Evolutionary conservation across 2,113 vertebrate genomes (phyloP), one percentile per base, ranked within the genome.

Genomic region (Coptodon bakossiorum): DNA sequence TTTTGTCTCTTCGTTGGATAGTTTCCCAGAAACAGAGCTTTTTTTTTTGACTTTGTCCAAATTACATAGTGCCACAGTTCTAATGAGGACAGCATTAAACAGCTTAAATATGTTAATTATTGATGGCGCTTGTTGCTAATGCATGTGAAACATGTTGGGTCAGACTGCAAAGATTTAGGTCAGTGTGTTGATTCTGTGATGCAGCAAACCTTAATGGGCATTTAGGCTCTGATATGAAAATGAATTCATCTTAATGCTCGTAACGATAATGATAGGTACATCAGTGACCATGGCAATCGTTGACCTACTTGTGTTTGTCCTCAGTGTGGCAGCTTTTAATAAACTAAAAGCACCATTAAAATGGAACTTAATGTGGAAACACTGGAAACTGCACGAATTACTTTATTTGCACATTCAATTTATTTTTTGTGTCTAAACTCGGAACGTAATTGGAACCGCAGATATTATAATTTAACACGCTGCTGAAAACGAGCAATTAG

Each of bases 51-150:
- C 83, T 87, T 86, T 90, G 87, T 88, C 82, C 59, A 91, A 90
- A 92, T 90, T 88, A 86, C 43, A 85, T 34, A 73, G 61, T 86
- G 82, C 83, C 81, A 79, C 57, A 76, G 52, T 59, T 83, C 80
- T 86, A 90, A 93, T 83, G 83, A 93, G 83, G 61, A 87, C 82
- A 56, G 57, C 83, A 84, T 89, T 88, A 86, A 92, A 81, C 45
- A 40, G 63, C 61, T 71, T 31, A 86, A 86, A 85, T 31, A 52
- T 84, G 80, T 88, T 86, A 76, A 86, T 89, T 84, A 86, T 84
- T 85, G 83, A 79, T 88, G 50, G 24, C 57, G 53, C 71, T 85
- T 6, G n/a, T 59, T 71, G n/a, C 31, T 81, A 43, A 90, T 45
- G 10, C 31, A 22, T 27, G 40, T 36, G 29, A 56, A 86, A 53